Evolutionary conservation across 2,797 vertebrate genomes (phyloP).

Genomic region (Tachyglossus aculeatus): DNA sequence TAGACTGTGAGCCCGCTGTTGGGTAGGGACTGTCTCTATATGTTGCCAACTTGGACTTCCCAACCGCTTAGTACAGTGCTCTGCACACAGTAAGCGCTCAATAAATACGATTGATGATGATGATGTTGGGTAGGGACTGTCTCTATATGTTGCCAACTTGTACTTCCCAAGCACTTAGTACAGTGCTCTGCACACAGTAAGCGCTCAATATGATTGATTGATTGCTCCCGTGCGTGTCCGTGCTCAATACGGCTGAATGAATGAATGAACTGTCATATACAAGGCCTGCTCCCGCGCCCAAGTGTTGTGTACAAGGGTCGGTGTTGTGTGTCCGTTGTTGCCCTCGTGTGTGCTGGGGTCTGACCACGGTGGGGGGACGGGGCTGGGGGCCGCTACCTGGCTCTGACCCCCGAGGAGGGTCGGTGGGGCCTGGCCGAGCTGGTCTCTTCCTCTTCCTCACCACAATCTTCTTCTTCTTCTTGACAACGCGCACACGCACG

Average conservation of each 20-base stretch:
- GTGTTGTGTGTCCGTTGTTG: background rate
- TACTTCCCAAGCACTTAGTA: no score
- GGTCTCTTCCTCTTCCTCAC: slow-evolving; percentile 53
- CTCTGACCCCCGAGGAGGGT: slow-evolving; percentile 1
- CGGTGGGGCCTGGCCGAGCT: background rate
- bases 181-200: no score
- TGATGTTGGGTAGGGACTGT: no score
- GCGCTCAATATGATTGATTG: no score
- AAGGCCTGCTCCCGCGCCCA: background rate
- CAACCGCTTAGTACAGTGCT: no score
- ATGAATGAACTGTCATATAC: background rate
- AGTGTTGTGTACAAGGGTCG: background rate
- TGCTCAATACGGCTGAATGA: background rate
- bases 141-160: no score
- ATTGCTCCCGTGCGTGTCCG: background rate
- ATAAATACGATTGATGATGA: no score
- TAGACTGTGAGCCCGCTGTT: no score
- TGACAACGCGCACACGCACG: slow-evolving; percentile 29
- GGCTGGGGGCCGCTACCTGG: slow-evolving; percentile 37
- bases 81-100: no score
- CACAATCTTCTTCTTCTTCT: slow-evolving; percentile 57
- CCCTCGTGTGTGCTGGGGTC: accelerated
- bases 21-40: no score
- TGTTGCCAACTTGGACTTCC: no score
- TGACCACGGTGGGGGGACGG: background rate